Evolutionary conservation across 2,113 vertebrate species (phyloP).

Genomic region (Dendrocopos noguchii): DNA sequence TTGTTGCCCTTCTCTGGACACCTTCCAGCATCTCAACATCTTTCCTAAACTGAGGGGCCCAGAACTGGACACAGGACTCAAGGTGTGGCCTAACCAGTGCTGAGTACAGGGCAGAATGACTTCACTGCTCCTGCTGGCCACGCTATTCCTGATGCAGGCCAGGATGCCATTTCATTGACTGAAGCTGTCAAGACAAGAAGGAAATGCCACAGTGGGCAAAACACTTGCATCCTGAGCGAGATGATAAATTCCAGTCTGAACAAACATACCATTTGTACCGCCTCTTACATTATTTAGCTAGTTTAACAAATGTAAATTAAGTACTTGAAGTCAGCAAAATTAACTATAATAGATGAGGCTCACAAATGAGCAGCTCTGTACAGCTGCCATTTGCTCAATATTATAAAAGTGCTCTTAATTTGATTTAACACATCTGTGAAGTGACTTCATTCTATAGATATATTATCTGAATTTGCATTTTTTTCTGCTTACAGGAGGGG

Average conservation of each 20-base stretch:
- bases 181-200: neutral
- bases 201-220: neutral
- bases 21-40: no score
- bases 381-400: slow-evolving; percentile 65
- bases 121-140: no score
- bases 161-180: neutral
- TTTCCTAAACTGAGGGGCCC: no score
- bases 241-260: slow-evolving; percentile 29
- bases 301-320: slow-evolving; percentile 71
- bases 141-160: no score
- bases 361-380: slow-evolving; percentile 55
- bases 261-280: neutral
- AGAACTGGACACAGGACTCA: no score
- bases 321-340: slow-evolving; percentile 65
- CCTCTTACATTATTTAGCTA: slow-evolving; percentile 37
- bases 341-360: slow-evolving; percentile 58
- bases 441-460: slow-evolving; percentile 63
- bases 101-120: no score
- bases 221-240: neutral
- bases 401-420: slow-evolving; percentile 55
- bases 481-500: slow-evolving; percentile 17
- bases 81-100: no score
- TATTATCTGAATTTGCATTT: slow-evolving; percentile 56
- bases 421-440: slow-evolving; percentile 66
- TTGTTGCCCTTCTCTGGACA: no score